phyloP scores from a whole-genome alignment of 2,113 vertebrate genomes.

The Mustela nigripes region DNA sequence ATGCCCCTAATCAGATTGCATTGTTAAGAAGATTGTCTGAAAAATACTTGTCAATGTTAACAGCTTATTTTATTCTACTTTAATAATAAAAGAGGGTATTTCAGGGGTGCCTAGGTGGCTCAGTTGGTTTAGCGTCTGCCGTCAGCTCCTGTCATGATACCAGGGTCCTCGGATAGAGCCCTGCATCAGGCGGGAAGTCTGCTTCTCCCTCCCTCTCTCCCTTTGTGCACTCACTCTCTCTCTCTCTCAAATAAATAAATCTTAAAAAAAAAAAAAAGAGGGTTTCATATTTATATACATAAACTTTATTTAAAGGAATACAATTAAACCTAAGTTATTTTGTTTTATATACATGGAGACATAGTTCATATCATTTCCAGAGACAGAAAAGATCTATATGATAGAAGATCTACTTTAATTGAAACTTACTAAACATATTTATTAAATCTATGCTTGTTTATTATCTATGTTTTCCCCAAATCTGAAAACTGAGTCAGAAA shows the following conservation, averaged over 20 bases:
- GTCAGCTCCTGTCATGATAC: too few relatives aligned
- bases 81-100: slow-evolving; percentile 50
- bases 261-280: neutral
- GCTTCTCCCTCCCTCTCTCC: too few relatives aligned
- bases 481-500: neutral
- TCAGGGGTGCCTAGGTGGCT: neutral
- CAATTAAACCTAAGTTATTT: slow-evolving; percentile 40
- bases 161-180: too few relatives aligned
- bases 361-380: slow-evolving; percentile 40
- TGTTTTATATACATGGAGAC: slow-evolving; percentile 26
- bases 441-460: slow-evolving; percentile 47
- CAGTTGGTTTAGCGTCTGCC: too few relatives aligned
- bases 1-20: neutral
- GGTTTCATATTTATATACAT: slow-evolving; percentile 38
- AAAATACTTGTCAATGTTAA: slow-evolving; percentile 40
- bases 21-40: slow-evolving; percentile 36
- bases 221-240: too few relatives aligned
- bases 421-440: slow-evolving; percentile 38
- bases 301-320: slow-evolving; percentile 53
- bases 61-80: slow-evolving; percentile 9
- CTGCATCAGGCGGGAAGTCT: too few relatives aligned
- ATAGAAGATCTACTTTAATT: neutral
- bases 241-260: too few relatives aligned
- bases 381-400: slow-evolving; percentile 8
- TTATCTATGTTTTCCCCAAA: neutral